A percentile compares a stretch with the other conserved stretches of the same genome.
Conservation (phyloP, 2,797 vertebrate species). For the Periparus ater region DNA sequence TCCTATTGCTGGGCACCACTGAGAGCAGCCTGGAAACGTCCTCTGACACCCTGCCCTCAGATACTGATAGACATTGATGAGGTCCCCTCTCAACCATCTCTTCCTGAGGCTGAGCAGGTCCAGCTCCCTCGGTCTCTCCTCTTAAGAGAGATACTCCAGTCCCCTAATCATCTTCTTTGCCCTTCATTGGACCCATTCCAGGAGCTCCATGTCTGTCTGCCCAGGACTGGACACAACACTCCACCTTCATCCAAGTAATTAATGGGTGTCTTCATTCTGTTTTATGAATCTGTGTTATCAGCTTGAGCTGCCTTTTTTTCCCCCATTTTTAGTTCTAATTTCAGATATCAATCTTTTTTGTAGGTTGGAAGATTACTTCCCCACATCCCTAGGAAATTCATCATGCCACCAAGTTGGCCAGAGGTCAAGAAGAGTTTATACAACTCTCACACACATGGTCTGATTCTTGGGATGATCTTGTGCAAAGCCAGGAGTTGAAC, state of each 20-base stretch:
- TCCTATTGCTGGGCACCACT: rapidly evolving
- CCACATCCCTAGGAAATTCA: background rate
- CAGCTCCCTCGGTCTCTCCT: background rate
- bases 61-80: background rate
- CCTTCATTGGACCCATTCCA: rapidly evolving
- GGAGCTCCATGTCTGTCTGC: background rate
- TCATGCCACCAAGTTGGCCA: background rate
- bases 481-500: background rate
- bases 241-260: background rate
- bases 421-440: background rate
- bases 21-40: background rate
- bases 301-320: background rate
- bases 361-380: background rate
- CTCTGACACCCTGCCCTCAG: background rate
- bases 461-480: background rate
- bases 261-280: background rate
- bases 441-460: background rate
- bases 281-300: background rate
- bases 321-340: background rate
- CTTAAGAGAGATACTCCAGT: background rate
- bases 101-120: background rate
- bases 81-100: background rate
- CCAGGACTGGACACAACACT: background rate
- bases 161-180: rapidly evolving
- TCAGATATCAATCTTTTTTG: background rate